Base-by-base conservation (phyloP, 1,140 invertebrate species). In the Temnothorax longispinosus region DNA sequence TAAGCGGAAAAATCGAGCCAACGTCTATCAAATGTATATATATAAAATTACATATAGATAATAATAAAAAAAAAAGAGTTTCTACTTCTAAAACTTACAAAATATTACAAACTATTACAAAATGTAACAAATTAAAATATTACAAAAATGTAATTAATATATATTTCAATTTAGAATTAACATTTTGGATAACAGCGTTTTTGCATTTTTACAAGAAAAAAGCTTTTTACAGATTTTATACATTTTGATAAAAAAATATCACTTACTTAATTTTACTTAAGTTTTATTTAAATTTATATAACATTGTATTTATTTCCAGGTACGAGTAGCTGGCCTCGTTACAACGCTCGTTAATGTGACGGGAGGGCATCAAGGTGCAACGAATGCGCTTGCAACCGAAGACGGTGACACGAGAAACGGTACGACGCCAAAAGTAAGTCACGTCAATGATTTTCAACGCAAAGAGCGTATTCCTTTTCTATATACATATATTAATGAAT, bases 321-420 rank as follows among this genome's bases (percentile, higher is more conserved):
- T 97, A 74, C 95, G 97, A 89, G 97, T 97, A 89, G 97, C 97
- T 71, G 97, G 97, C 88, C 96, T 98, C 92, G 96, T 97, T 87
- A 97, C 97, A 86, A 97, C 97, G 81, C 96, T 97, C 92, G 97
- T 97, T 93, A 97, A 96, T 93, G 97, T 97, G 86, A 97, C 96
- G n/a, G 96, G 96, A 72, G 96, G 96, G 89, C 93, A 93, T 67
- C 93, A 92, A 11, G 90, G 94, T 32, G 92, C 91, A 81, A 74
- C 90, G 38, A 93, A 90, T 56, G 81, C 88, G 4, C 76, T 90
- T 21, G 74, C 87, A 32, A 64, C 50, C 44, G 92, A 92, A n/a
- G 87, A 88, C 62, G 71, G 88, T 52, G 87, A 91, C 44, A 52
- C 91, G 72, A 94, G 93, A 67, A 94, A 94, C 77, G 94, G 93